phyloP scores from a whole-genome alignment of 2,797 vertebrate genomes.

The Myotis vivesi region DNA sequence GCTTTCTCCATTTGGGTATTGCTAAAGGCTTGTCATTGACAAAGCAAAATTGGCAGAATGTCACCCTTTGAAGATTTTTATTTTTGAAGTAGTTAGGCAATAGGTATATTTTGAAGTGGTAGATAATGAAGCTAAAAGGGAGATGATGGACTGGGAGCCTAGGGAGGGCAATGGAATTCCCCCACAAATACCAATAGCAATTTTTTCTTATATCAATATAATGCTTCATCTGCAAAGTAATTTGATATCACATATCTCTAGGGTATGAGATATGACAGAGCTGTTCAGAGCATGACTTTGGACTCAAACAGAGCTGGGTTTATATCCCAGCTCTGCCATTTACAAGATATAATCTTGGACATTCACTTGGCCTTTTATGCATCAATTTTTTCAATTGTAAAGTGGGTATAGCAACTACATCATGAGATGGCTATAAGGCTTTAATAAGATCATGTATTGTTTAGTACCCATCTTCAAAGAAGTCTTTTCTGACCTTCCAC shows the following conservation, averaged over 20 bases:
- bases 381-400: constrained; percentile 38
- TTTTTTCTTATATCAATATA: not conserved
- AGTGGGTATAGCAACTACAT: not conserved
- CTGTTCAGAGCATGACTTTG: not conserved
- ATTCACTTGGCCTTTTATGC: not conserved
- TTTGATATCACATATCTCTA: not conserved
- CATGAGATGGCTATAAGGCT: not conserved
- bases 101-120: not conserved
- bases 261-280: not conserved
- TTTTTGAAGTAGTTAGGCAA: constrained; percentile 21
- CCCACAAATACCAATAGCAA: not conserved
- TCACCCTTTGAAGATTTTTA: not conserved
- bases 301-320: not conserved
- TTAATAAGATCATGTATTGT: not conserved
- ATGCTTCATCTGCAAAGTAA: not conserved
- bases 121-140: not conserved
- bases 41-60: not conserved
- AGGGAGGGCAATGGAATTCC: not conserved
- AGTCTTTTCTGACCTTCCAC: too few relatives aligned
- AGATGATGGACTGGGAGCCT: not conserved
- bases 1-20: not conserved
- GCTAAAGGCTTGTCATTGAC: not conserved
- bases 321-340: not conserved
- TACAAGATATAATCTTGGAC: not conserved
- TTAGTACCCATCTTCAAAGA: too few relatives aligned